Evolutionary conservation across 2,113 vertebrate species (phyloP).

Genomic region (Hiodon tergisus): DNA sequence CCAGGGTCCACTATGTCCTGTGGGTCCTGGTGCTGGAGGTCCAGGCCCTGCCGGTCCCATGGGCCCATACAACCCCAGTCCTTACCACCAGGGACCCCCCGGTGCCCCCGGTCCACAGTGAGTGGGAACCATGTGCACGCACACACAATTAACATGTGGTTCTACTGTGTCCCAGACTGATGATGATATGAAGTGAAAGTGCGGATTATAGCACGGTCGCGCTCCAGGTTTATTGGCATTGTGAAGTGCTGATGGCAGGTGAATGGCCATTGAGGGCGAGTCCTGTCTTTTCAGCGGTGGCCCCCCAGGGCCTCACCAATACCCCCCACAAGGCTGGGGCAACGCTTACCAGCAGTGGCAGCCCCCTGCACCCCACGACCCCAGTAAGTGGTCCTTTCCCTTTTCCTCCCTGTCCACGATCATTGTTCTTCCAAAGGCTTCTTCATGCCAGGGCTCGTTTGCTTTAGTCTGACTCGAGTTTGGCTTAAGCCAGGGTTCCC

Average conservation of each 20-base stretch:
- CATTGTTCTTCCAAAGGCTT: not conserved
- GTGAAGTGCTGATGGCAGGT: too few relatives aligned
- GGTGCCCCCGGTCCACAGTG: slow-evolving; percentile 77
- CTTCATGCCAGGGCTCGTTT: not conserved
- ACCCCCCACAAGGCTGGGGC: slow-evolving; percentile 82
- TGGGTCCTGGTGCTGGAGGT: slow-evolving; percentile 69
- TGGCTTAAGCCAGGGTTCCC: not conserved
- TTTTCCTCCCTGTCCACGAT: not conserved
- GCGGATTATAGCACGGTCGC: too few relatives aligned
- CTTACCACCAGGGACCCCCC: slow-evolving; percentile 80
- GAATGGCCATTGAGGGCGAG: too few relatives aligned
- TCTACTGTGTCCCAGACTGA: not conserved
- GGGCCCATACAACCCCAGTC: slow-evolving; percentile 83
- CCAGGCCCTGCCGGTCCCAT: slow-evolving; percentile 78
- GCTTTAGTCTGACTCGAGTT: too few relatives aligned
- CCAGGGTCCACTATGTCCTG: slow-evolving; percentile 80
- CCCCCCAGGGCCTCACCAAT: slow-evolving; percentile 75
- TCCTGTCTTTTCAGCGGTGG: slow-evolving; percentile 57
- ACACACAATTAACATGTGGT: too few relatives aligned
- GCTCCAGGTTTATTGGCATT: too few relatives aligned
- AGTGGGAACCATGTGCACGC: slow-evolving; percentile 43
- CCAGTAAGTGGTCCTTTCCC: slow-evolving; percentile 62
- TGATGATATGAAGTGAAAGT: too few relatives aligned
- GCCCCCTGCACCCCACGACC: slow-evolving; percentile 77
- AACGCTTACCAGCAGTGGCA: slow-evolving; percentile 84